Conservation (phyloP, 2,113 vertebrate genomes). For the Ploceus nigricollis region DNA sequence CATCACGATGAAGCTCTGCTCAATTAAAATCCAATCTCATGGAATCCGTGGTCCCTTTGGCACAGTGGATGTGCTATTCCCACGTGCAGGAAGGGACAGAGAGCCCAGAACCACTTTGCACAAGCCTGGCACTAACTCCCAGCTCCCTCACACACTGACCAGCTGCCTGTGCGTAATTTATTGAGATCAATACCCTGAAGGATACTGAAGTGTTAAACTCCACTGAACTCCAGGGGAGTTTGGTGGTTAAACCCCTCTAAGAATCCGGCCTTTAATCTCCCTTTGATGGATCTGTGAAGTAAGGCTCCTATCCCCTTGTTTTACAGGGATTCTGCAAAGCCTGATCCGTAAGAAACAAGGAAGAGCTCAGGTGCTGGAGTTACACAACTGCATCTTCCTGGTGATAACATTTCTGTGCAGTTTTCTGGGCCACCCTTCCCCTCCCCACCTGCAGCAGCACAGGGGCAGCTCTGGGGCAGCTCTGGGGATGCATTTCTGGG, state of each 20-base stretch:
- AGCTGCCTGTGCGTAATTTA: background rate
- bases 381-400: background rate
- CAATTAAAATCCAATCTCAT: background rate
- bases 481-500: background rate
- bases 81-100: background rate
- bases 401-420: background rate
- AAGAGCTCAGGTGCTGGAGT: background rate
- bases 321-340: background rate
- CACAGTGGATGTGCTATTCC: fast-evolving
- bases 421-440: background rate
- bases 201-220: background rate
- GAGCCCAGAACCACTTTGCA: background rate
- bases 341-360: background rate
- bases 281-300: background rate
- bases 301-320: background rate
- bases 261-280: background rate
- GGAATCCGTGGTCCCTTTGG: background rate
- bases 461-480: background rate
- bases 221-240: background rate
- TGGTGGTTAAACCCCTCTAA: background rate
- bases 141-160: background rate
- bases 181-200: background rate
- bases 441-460: background rate
- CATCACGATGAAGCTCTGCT: background rate
- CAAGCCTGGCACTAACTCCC: background rate